Evolutionary conservation across 1,140 invertebrate genomes (phyloP), one percentile per base, ranked within the genome.

Genomic region (Drosophila watanabei): DNA sequence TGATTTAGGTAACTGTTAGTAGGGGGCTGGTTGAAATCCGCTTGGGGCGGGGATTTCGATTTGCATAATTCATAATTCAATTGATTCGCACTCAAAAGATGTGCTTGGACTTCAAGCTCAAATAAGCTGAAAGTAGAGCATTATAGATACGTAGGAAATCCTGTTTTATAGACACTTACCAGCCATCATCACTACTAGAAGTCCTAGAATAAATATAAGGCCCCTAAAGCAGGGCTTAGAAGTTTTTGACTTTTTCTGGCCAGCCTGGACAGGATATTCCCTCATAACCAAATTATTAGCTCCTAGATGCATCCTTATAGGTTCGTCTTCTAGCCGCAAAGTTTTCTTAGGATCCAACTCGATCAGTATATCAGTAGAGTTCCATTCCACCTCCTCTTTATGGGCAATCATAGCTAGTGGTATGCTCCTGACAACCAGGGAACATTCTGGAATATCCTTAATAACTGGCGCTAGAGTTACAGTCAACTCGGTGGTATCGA

Each of bases 51-150:
- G 37, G 66, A 66, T 75, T 71, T 78, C 63, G 65, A 63, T 85
- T 78, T 81, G 73, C 78, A 79, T 85, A 85, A 81, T 81, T 78
- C 51, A 78, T 85, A 85, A 81, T 78, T 86, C 58, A 79, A 71
- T 68, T 75, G 48, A 41, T 24, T 68, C 48, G 35, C 24, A 41
- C 30, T 49, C 5, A 16, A 39, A 28, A 32, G 30, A n/a, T 20
- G 43, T 1, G 18, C 16, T 28, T 8, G 37, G 4, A 11, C 37
- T 2, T 33, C 6, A 37, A 52, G 10, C 7, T 13, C 20, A 32
- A n/a, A 54, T 41, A 51, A 13, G 11, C 64, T 72, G 51, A 11
- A 57, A 39, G 9, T n/a, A 16, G 4, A 30, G 6, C 7, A 28
- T 39, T 32, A 14, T 13, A 11, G 11, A 13, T 7, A 6, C 11